Conservation (phyloP, 2,888 invertebrate genomes). For the Micropterix aruncella region DNA sequence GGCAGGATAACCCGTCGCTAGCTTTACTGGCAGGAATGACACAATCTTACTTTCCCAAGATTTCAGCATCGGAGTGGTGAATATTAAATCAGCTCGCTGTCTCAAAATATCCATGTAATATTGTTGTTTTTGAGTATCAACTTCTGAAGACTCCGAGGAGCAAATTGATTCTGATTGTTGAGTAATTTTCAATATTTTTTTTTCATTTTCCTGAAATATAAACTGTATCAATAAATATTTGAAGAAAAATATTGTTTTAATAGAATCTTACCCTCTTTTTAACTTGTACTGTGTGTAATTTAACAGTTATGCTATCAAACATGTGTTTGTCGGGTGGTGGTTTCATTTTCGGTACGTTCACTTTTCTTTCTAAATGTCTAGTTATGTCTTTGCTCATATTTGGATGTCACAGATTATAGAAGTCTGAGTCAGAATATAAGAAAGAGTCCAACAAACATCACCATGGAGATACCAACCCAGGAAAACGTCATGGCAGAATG, state of each 20-base stretch:
- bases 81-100: conserved; percentile 39
- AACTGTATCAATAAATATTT: neutral
- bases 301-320: conserved; percentile 28
- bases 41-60: conserved; percentile 47
- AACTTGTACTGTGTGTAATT: conserved; percentile 28
- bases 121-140: too few relatives aligned
- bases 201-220: neutral
- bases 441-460: too few relatives aligned
- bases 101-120: conserved; percentile 39
- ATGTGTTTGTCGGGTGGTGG: conserved; percentile 27
- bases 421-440: too few relatives aligned
- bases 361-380: neutral
- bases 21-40: conserved; percentile 34
- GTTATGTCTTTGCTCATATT: too few relatives aligned
- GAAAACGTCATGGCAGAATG: too few relatives aligned
- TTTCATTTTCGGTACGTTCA: conserved; percentile 23
- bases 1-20: conserved; percentile 40
- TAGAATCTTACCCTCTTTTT: conserved; percentile 24
- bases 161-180: too few relatives aligned
- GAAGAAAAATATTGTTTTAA: neutral
- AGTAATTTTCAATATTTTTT: too few relatives aligned
- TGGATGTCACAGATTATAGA: too few relatives aligned
- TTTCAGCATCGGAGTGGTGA: conserved; percentile 45
- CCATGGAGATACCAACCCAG: too few relatives aligned
- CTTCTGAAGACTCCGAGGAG: too few relatives aligned